A percentile compares a stretch with the other conserved stretches of the same genome.
Evolutionary conservation across 1,140 invertebrate species (phyloP).

Genomic region (Rhopalosiphum maidis): DNA sequence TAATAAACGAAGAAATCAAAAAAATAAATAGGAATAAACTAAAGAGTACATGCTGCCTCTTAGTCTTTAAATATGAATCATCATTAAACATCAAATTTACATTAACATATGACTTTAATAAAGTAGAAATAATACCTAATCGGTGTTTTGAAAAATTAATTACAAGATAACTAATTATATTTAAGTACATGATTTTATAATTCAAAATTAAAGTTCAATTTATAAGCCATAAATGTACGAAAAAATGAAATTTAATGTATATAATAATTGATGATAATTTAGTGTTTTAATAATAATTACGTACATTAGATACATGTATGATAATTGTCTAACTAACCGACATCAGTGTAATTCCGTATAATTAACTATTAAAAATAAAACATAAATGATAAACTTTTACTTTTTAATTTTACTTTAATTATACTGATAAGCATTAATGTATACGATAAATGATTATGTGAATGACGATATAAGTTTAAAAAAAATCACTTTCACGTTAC

Average conservation of each 20-base stretch:
- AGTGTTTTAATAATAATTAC: neutral
- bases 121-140: neutral
- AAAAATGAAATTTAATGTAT: neutral
- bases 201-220: neutral
- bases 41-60: neutral
- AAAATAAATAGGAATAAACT: too few relatives aligned
- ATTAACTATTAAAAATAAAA: neutral
- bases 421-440: neutral
- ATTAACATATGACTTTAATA: neutral
- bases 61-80: neutral
- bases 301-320: neutral
- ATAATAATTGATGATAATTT: neutral
- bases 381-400: neutral
- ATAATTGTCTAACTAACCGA: neutral
- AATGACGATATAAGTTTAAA: neutral
- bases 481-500: neutral
- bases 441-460: neutral
- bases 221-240: neutral
- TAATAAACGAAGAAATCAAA: too few relatives aligned
- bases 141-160: neutral
- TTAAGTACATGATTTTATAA: neutral
- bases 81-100: neutral
- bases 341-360: neutral
- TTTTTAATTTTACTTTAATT: neutral
- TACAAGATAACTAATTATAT: neutral